Evolutionary conservation across 2,113 vertebrate genomes (phyloP).

Genomic region (Strigops habroptila): DNA sequence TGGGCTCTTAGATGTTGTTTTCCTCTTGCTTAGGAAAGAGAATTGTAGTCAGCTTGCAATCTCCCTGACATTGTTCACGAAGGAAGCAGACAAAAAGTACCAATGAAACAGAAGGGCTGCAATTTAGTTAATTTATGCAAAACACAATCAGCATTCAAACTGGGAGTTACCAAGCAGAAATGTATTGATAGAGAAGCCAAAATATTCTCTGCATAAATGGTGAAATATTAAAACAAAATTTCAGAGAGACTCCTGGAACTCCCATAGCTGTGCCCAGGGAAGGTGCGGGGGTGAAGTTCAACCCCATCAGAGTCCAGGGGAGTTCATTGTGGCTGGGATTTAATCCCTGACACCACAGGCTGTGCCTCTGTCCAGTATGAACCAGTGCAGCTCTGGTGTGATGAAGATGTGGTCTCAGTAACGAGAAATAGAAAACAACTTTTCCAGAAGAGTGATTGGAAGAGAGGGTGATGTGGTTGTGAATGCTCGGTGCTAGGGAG

Average conservation of each 20-base stretch:
- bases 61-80: conserved; percentile 54
- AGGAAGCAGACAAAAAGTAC: conserved; percentile 56
- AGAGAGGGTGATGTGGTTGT: neutral
- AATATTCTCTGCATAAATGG: conserved; percentile 3
- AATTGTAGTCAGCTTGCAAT: conserved; percentile 68
- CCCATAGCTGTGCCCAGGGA: neutral
- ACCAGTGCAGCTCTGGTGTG: neutral
- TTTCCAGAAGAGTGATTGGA: neutral
- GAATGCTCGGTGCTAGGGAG: neutral
- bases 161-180: conserved; percentile 41
- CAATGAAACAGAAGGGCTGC: conserved; percentile 49
- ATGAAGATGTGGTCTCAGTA: neutral
- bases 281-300: neutral
- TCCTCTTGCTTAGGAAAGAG: conserved; percentile 34
- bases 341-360: neutral
- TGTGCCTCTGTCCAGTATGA: accelerated
- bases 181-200: conserved; percentile 29
- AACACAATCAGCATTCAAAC: conserved; percentile 53
- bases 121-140: conserved; percentile 66
- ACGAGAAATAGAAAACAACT: neutral
- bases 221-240: neutral
- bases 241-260: neutral
- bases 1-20: conserved; percentile 41
- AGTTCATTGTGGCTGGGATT: neutral
- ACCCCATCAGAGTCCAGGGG: accelerated